Conservation (phyloP, 2,888 invertebrate genomes). For the Drosophila mimica region DNA sequence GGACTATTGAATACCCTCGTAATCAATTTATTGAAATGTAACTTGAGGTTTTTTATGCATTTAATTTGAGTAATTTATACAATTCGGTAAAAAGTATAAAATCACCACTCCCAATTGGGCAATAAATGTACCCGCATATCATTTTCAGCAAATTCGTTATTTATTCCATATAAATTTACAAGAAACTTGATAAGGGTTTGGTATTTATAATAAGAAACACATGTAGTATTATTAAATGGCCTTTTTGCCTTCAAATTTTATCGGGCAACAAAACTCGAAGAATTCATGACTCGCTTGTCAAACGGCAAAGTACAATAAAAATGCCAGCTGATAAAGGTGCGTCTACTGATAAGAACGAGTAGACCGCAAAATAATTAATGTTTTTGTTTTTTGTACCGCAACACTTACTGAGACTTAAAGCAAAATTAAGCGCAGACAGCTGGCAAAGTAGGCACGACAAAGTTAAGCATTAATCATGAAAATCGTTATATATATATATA, state of each 20-base stretch:
- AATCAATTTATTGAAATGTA: not conserved
- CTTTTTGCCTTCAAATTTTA: slow-evolving; percentile 26
- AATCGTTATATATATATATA: too few species aligned
- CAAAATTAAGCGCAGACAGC: not conserved
- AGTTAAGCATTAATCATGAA: not conserved
- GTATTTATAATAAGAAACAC: too few species aligned
- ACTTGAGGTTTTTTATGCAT: not conserved
- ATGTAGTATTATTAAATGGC: not conserved
- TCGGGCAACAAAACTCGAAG: slow-evolving; percentile 24
- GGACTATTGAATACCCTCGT: not conserved
- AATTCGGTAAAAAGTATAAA: not conserved
- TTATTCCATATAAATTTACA: not conserved
- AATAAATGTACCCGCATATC: not conserved
- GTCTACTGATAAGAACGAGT: slow-evolving; percentile 13
- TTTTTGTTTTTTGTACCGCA: slow-evolving; percentile 8
- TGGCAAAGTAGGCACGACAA: slow-evolving; percentile 8
- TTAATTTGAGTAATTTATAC: not conserved
- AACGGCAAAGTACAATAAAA: slow-evolving; percentile 25
- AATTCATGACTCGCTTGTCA: slow-evolving; percentile 28
- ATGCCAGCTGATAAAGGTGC: slow-evolving; percentile 40
- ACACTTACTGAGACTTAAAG: not conserved
- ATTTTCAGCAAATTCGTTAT: not conserved
- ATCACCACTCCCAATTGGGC: not conserved
- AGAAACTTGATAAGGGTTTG: not conserved
- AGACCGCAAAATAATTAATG: slow-evolving; percentile 11